Base-by-base conservation (phyloP, 1,140 invertebrate species). In the Sarcophaga peregrina region DNA sequence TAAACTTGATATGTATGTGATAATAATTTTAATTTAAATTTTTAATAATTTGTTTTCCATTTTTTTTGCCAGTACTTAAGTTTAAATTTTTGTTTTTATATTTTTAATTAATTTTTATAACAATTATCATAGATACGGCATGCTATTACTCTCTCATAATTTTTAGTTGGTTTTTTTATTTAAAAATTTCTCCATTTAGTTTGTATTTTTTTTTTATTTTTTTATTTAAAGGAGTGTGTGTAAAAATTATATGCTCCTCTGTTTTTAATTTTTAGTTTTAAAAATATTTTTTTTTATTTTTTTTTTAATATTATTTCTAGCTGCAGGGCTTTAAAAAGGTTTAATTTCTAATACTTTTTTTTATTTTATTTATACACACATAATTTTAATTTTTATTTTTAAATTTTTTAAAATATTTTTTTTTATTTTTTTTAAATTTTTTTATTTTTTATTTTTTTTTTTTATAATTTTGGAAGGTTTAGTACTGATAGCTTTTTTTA, bases 401-500 rank as follows among this genome's bases (percentile, higher is more conserved):
- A 72, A 80, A 83, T 86, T 73, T 82, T 78, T 37, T 75, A 45
- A 45, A 75, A 76, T 46, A 52, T 81, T 72, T 80, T 11, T 47
- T 50, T 74, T 10, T 15, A 47, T 76, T 48, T 76, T 76, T 48
- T 15, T 15, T 48, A 48, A 11, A 76, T 45, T 62, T 75, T 17
- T 82, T 13, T n/a, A 72, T 47, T 84, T 78, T 76, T 76, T 76
- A 15, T 37, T 76, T 76, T 76, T 76, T 25, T 73, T 15, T 11
- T 58, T 80, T 10, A 47, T n/a, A 20, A 58, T 62, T 48, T 80
- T 88, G 87, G 87, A 88, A 88, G 87, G 87, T 88, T 88, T 83
- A 85, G 86, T 87, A 88, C 87, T 88, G 87, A 88, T 88, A 87
- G 87, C 87, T 84, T 86, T 82, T 86, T 84, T 76, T n/a, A 17